Evolutionary conservation across 2,113 vertebrate genomes (phyloP).

Genomic region (Leucosticte australis): DNA sequence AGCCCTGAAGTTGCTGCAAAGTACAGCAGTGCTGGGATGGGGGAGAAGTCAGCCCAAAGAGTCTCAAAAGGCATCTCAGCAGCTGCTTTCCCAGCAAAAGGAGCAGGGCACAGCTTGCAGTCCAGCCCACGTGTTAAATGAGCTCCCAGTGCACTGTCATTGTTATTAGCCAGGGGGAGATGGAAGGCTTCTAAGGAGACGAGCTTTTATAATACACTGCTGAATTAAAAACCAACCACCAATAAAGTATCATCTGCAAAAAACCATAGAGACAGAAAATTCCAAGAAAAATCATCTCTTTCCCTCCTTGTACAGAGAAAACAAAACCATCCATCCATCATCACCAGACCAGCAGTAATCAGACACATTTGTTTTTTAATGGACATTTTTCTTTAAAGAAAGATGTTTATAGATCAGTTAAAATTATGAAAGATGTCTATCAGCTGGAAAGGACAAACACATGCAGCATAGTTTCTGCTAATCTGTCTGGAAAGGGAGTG

Average conservation of each 20-base stretch:
- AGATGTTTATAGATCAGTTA: not conserved
- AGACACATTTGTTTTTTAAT: not conserved
- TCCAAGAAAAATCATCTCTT: not conserved
- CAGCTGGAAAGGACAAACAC: not conserved
- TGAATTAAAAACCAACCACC: not conserved
- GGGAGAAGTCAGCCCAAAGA: not conserved
- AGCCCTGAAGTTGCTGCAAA: not conserved
- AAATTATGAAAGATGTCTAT: not conserved
- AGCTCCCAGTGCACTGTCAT: not conserved
- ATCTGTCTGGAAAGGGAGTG: not conserved
- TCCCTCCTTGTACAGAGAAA: not conserved
- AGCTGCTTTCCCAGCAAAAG: not conserved
- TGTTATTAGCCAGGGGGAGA: not conserved
- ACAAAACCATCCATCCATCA: not conserved
- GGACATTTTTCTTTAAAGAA: not conserved
- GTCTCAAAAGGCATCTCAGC: not conserved
- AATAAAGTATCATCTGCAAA: not conserved
- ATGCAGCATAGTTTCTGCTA: not conserved
- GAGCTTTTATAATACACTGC: not conserved
- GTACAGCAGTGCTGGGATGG: not conserved
- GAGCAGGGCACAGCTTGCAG: conserved; percentile 22
- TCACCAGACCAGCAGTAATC: not conserved
- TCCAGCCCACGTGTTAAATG: not conserved
- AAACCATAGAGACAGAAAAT: not conserved
- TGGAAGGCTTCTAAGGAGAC: not conserved